Conservation (phyloP, 2,888 invertebrate species). For the Pandemis cinnamomeana region DNA sequence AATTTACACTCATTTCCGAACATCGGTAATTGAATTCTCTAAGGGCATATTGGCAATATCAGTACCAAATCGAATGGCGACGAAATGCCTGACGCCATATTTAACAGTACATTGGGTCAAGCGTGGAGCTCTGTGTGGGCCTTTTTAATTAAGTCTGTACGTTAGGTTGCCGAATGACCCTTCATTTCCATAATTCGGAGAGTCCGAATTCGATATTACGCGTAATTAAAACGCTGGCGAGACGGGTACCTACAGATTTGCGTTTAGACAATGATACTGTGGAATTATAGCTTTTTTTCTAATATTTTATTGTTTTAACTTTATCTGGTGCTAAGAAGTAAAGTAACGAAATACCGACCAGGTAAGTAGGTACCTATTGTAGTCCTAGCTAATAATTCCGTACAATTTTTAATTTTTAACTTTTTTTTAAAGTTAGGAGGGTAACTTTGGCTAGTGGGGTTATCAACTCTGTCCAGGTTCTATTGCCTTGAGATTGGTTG, state of each 20-base stretch:
- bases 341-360: no score
- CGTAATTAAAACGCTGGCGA: slow-evolving; percentile 22
- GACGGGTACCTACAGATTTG: slow-evolving; percentile 15
- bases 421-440: no score
- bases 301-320: no score
- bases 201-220: slow-evolving; percentile 26
- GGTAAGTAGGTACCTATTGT: no score
- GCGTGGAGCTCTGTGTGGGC: slow-evolving; percentile 58
- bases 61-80: slow-evolving; percentile 57
- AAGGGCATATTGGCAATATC: slow-evolving; percentile 59
- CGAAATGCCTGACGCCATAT: slow-evolving; percentile 57
- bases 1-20: slow-evolving; percentile 40
- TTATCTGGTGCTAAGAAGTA: no score
- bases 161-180: slow-evolving; percentile 44
- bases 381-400: no score
- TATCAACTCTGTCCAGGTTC: no score
- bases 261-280: background rate
- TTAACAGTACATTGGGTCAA: slow-evolving; percentile 62
- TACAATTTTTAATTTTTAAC: no score
- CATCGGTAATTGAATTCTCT: slow-evolving; percentile 65
- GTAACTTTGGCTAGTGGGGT: no score
- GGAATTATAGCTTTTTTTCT: background rate
- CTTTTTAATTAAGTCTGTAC: slow-evolving; percentile 66
- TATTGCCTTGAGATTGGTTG: no score
- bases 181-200: slow-evolving; percentile 39